phyloP scores from a whole-genome alignment of 1,140 invertebrate genomes.

The Penaeus chinensis region DNA sequence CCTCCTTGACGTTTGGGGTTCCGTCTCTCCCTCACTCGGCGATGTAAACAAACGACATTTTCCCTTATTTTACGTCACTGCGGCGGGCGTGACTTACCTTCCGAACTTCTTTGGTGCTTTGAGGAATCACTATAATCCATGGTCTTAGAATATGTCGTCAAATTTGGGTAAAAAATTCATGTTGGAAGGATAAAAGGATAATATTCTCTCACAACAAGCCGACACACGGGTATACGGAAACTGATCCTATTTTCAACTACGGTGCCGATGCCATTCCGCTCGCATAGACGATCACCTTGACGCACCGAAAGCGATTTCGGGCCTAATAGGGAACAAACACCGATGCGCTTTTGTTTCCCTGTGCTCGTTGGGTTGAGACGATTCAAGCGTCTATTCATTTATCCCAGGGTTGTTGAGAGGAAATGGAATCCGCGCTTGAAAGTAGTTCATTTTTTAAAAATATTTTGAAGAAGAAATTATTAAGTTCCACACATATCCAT shows the following conservation, averaged over 20 bases:
- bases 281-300: neutral
- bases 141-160: constrained; percentile 1
- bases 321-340: no score
- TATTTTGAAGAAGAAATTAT: neutral
- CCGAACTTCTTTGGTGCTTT: constrained; percentile 14
- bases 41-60: constrained; percentile 35
- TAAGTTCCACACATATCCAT: neutral
- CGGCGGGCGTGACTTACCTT: constrained; percentile 4
- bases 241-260: constrained; percentile 1
- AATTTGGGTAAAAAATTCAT: constrained; percentile 3
- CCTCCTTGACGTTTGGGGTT: neutral
- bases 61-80: neutral
- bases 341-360: neutral
- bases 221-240: constrained; percentile 28
- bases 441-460: constrained; percentile 20
- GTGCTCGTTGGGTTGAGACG: no score
- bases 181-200: constrained; percentile 3
- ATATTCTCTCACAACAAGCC: constrained; percentile 27
- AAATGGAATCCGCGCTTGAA: constrained; percentile 30
- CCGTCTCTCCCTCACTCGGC: neutral
- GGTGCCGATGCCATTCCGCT: neutral
- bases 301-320: neutral
- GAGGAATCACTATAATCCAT: constrained; percentile 21
- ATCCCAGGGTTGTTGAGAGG: constrained; percentile 10
- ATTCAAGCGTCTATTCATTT: constrained; percentile 19